phyloP scores from a whole-genome alignment of 2,888 invertebrate species.

The Spodoptera picta region DNA sequence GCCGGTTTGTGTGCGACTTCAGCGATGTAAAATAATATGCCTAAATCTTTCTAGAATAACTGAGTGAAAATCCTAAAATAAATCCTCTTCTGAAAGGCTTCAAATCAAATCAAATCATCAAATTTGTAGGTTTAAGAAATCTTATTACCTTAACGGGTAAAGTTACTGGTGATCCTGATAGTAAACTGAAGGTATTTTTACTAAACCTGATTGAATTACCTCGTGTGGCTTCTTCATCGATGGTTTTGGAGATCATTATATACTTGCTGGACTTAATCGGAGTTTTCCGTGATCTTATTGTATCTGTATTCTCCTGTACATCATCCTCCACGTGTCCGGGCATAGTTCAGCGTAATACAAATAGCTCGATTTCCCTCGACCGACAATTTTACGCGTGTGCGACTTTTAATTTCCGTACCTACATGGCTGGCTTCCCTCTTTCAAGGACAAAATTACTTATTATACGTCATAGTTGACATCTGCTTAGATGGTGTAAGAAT shows the following conservation, averaged over 20 bases:
- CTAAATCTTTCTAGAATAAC: constrained; percentile 24
- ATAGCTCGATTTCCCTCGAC: constrained; percentile 33
- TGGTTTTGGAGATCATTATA: too few relatives aligned
- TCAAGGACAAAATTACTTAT: constrained; percentile 28
- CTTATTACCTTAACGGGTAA: too few relatives aligned
- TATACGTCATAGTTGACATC: constrained; percentile 13
- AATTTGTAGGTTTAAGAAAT: too few relatives aligned
- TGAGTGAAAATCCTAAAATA: constrained; percentile 8
- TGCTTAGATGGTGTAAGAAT: constrained; percentile 5
- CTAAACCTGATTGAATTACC: too few relatives aligned
- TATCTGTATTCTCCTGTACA: too few relatives aligned
- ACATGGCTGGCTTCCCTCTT: constrained; percentile 28
- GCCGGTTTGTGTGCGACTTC: constrained; percentile 2
- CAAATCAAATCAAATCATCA: too few relatives aligned
- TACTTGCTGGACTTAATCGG: too few relatives aligned
- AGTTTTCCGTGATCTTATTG: too few relatives aligned
- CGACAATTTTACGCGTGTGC: constrained; percentile 29
- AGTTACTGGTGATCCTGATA: too few relatives aligned
- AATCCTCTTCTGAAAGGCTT: background rate
- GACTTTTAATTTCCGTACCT: constrained; percentile 51
- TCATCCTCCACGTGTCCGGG: too few relatives aligned
- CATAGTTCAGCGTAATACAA: constrained; percentile 22
- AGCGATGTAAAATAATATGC: constrained; percentile 21
- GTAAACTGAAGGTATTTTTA: too few relatives aligned
- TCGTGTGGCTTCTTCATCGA: too few relatives aligned